These are phyloP conservation scores for Neodon shergylaensis DNA, from an alignment of 2,113 vertebrate species.

Conservation along the genomic window DNA sequence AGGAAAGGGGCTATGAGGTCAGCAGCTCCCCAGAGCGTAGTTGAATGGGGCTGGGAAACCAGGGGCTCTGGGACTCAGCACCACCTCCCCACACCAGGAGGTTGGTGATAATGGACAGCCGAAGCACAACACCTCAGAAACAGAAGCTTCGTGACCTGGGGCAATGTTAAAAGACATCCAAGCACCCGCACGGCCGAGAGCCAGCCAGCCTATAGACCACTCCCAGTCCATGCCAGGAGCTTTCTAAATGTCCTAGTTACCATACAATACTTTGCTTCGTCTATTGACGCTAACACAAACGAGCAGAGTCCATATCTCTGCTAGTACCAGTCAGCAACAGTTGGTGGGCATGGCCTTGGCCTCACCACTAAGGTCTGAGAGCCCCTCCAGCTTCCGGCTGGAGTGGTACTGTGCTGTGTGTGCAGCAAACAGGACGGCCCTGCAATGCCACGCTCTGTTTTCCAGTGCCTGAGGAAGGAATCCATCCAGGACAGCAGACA, in stretches of 20 bases:
- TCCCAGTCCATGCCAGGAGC: neutral
- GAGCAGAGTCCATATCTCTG: neutral
- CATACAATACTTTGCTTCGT: neutral
- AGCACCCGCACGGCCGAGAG: neutral
- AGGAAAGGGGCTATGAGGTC: neutral
- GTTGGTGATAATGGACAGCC: neutral
- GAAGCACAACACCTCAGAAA: neutral
- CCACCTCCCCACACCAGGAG: neutral
- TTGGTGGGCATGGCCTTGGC: neutral
- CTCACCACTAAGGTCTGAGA: neutral
- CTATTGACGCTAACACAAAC: neutral
- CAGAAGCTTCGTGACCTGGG: neutral
- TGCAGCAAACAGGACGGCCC: neutral
- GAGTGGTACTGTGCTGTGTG: neutral
- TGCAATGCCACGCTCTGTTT: neutral
- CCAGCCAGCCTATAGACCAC: fast-evolving
- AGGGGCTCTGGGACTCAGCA: neutral
- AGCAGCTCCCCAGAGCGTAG: neutral
- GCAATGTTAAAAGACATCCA: neutral
- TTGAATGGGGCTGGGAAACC: neutral
- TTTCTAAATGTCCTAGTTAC: neutral
- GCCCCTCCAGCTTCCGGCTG: too few relatives aligned
- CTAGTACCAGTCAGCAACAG: neutral
- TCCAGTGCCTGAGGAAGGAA: neutral
- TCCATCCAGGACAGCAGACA: neutral